Percentiles rank a stretch among this genome's conserved stretches.
Evolutionary conservation across 2,888 invertebrate genomes (phyloP).

Genomic region (Mimumesa dahlbomi): DNA sequence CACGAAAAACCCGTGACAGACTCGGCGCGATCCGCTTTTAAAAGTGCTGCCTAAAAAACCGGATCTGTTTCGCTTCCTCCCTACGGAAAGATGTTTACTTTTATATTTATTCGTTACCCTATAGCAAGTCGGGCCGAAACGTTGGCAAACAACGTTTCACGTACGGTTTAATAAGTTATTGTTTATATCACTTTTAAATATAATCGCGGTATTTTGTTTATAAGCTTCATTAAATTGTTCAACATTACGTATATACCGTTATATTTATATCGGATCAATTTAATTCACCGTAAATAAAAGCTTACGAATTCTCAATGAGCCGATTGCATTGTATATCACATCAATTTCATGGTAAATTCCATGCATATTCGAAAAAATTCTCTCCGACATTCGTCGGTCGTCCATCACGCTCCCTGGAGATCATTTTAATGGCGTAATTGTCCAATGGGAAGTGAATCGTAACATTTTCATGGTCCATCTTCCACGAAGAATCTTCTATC

Average conservation of each 20-base stretch:
- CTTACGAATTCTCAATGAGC: conserved; percentile 2
- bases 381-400: conserved; percentile 19
- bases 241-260: too few species aligned
- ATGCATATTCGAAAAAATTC: conserved; percentile 48
- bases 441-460: conserved; percentile 60
- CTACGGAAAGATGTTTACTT: conserved; percentile 28
- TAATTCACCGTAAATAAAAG: not conserved
- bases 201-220: too few species aligned
- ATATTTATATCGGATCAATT: not conserved
- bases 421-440: conserved; percentile 63
- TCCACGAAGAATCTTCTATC: conserved; percentile 49
- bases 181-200: too few species aligned
- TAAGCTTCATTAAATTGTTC: too few species aligned
- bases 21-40: conserved; percentile 48
- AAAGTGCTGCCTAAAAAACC: conserved; percentile 42
- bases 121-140: not conserved
- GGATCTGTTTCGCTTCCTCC: conserved; percentile 37
- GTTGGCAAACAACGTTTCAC: too few species aligned
- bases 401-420: conserved; percentile 27
- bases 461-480: conserved; percentile 63
- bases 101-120: conserved; percentile 22
- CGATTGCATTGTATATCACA: conserved; percentile 45
- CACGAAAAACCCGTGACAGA: conserved; percentile 51
- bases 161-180: too few species aligned
- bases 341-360: conserved; percentile 61